Conservation (phyloP, 2,888 invertebrate genomes). For the Leptarthrus brevirostris region DNA sequence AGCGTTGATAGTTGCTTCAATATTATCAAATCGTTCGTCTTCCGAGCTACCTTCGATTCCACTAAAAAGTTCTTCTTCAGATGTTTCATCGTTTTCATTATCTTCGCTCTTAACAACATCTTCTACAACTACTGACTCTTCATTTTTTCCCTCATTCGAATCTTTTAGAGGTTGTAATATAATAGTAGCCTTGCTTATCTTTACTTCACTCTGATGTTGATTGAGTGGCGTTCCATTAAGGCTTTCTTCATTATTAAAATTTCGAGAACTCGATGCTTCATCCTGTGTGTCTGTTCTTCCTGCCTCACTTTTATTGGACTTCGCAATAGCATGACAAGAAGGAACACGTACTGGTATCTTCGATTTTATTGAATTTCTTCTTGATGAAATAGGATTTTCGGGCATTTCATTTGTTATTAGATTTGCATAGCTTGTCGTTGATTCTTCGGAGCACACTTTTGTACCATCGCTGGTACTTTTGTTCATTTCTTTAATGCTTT, state of each 20-base stretch:
- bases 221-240: not conserved
- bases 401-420: not conserved
- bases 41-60: slow-evolving; percentile 59
- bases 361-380: slow-evolving; percentile 55
- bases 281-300: not conserved
- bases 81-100: not conserved
- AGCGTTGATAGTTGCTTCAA: slow-evolving; percentile 37
- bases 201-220: slow-evolving; percentile 36
- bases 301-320: slow-evolving; percentile 49
- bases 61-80: slow-evolving; percentile 60
- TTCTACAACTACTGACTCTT: not conserved
- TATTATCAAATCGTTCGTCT: slow-evolving; percentile 56
- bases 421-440: no score
- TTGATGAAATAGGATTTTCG: not conserved
- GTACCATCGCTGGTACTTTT: no score
- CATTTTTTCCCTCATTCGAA: not conserved
- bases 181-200: slow-evolving; percentile 42
- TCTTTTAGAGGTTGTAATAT: not conserved
- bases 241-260: not conserved
- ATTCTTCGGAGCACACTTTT: no score
- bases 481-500: no score
- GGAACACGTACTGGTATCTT: slow-evolving; percentile 61
- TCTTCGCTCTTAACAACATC: not conserved
- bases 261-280: not conserved
- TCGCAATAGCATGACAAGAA: slow-evolving; percentile 57